These are phyloP conservation scores for Drosophila biarmipes DNA, from an alignment of 1,140 invertebrate genomes.

Conservation along the genomic window DNA sequence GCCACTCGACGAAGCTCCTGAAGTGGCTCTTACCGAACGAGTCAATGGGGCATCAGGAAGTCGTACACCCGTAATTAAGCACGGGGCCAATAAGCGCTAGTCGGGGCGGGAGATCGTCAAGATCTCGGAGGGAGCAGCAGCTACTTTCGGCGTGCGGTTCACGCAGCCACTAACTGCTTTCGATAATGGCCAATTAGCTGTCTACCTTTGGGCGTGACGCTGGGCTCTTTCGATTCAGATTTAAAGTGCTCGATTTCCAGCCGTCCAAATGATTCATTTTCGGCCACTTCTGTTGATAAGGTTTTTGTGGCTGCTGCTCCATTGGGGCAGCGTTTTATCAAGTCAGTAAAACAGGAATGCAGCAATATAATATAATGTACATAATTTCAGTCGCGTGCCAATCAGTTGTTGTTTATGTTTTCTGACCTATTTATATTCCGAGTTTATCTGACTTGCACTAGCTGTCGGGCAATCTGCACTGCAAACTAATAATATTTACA, in stretches of 20 bases:
- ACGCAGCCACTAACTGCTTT: slow-evolving; percentile 62
- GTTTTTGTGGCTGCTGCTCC: slow-evolving; percentile 7
- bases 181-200: slow-evolving; percentile 44
- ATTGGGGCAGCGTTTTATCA: slow-evolving; percentile 28
- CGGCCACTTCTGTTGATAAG: not conserved
- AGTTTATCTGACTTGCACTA: slow-evolving; percentile 52
- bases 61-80: slow-evolving; percentile 29
- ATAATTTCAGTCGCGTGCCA: slow-evolving; percentile 30
- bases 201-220: slow-evolving; percentile 54
- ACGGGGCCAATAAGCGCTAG: slow-evolving; percentile 18
- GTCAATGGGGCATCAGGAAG: slow-evolving; percentile 23
- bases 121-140: slow-evolving; percentile 36
- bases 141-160: slow-evolving; percentile 22
- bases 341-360: slow-evolving; percentile 23
- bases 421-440: slow-evolving; percentile 50
- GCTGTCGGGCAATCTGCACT: slow-evolving; percentile 41
- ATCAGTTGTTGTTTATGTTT: slow-evolving; percentile 55
- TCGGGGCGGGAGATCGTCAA: slow-evolving; percentile 20
- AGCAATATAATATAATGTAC: slow-evolving; percentile 29
- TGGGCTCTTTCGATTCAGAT: slow-evolving; percentile 23
- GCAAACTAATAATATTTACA: slow-evolving; percentile 67
- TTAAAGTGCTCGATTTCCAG: slow-evolving; percentile 4
- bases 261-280: slow-evolving; percentile 39
- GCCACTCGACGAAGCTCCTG: slow-evolving; percentile 21
- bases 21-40: slow-evolving; percentile 29